Percentiles rank a stretch among this genome's conserved stretches.
These are phyloP conservation scores for Sepiola atlantica DNA, from an alignment of 2,888 invertebrate genomes.

Conservation along the genomic window DNA sequence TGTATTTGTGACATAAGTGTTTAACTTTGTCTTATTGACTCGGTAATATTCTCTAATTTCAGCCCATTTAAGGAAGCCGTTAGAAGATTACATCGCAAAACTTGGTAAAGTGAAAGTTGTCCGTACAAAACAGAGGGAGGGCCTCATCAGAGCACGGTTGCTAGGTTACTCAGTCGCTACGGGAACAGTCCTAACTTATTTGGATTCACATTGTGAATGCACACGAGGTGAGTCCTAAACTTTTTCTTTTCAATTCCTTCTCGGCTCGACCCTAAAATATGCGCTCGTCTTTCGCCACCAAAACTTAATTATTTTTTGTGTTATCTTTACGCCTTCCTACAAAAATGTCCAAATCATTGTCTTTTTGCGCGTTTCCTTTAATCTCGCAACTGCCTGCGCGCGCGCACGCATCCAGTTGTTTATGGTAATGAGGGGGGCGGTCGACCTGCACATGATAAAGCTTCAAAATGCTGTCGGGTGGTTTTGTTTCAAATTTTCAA, in stretches of 20 bases:
- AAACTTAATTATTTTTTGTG: background rate
- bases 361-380: background rate
- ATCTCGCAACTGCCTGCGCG: background rate
- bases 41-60: slow-evolving; percentile 56
- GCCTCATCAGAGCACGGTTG: slow-evolving; percentile 93
- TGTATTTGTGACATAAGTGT: background rate
- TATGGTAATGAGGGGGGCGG: background rate
- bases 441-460: background rate
- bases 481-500: background rate
- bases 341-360: background rate
- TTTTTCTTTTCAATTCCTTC: background rate
- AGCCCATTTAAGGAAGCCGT: slow-evolving; percentile 92
- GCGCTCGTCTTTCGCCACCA: background rate
- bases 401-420: background rate
- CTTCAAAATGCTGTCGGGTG: background rate
- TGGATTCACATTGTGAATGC: slow-evolving; percentile 99
- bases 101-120: slow-evolving; percentile 90
- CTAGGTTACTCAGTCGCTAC: slow-evolving; percentile 89
- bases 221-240: slow-evolving; percentile 76
- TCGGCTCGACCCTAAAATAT: background rate
- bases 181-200: slow-evolving; percentile 92
- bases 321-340: background rate
- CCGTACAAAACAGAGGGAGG: slow-evolving; percentile 91
- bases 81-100: slow-evolving; percentile 93
- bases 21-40: background rate